These are phyloP conservation scores for Terebella lapidaria DNA, from an alignment of 2,888 invertebrate genomes.

Conservation along the genomic window DNA sequence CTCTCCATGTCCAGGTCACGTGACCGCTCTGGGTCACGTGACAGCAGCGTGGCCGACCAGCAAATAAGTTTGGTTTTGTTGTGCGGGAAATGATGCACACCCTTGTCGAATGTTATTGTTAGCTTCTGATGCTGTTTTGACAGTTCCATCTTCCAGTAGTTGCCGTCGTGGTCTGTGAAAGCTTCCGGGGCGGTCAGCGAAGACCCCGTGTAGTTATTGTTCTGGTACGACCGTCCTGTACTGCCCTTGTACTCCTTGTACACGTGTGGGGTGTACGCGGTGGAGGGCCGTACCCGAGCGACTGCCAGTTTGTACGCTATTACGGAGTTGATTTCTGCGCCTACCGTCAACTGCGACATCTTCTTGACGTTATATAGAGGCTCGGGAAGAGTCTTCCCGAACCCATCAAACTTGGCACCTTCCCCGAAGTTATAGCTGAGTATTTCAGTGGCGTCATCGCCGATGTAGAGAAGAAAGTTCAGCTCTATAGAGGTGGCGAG, in stretches of 20 bases:
- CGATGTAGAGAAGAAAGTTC: conserved; percentile 23
- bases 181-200: conserved; percentile 19
- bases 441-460: conserved; percentile 24
- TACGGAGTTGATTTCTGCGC: conserved; percentile 22
- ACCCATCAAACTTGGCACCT: conserved; percentile 30
- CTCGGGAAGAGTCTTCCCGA: conserved; percentile 28
- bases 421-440: conserved; percentile 28
- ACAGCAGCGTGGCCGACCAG: conserved; percentile 20
- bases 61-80: conserved; percentile 26
- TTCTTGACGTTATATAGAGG: conserved; percentile 17
- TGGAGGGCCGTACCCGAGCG: conserved; percentile 4
- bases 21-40: conserved; percentile 20
- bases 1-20: conserved; percentile 25
- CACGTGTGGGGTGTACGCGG: conserved; percentile 12
- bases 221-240: conserved; percentile 9
- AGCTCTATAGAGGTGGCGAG: conserved; percentile 21
- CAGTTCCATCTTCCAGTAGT: conserved; percentile 25
- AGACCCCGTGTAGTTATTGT: conserved; percentile 1
- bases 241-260: conserved; percentile 19
- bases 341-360: conserved; percentile 18
- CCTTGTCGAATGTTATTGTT: conserved; percentile 26
- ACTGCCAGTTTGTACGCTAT: conserved; percentile 19
- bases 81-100: conserved; percentile 26
- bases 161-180: conserved; percentile 29
- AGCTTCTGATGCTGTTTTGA: conserved; percentile 8